Conservation (phyloP, 2,113 vertebrate species). For the Lepus americanus region DNA sequence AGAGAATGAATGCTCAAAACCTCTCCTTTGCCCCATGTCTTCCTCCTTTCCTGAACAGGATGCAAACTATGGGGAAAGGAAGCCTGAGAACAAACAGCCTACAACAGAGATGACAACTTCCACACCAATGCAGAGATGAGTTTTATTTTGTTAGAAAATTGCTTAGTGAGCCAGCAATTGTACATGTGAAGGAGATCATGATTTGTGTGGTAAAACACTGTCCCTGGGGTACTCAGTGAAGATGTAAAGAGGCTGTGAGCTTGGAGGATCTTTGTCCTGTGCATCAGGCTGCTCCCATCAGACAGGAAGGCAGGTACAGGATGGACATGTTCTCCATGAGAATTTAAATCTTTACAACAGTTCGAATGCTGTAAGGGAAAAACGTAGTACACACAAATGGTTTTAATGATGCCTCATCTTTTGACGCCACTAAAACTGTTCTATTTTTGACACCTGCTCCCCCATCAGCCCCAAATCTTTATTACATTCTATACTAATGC, state of each 20-base stretch:
- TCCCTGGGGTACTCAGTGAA: background rate
- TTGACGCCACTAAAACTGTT: background rate
- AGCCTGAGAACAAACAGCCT: background rate
- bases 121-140: conserved; percentile 1
- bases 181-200: background rate
- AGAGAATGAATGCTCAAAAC: background rate
- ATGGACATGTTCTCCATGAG: background rate
- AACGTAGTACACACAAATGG: background rate
- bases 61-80: background rate
- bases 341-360: conserved; percentile 89
- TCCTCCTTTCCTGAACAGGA: background rate
- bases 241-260: background rate
- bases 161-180: conserved; percentile 17
- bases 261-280: background rate
- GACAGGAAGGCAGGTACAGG: background rate
- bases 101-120: background rate
- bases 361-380: conserved; percentile 91
- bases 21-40: background rate
- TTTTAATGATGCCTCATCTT: background rate
- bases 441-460: background rate
- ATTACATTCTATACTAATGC: background rate
- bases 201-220: background rate
- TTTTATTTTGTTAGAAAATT: conserved; percentile 72
- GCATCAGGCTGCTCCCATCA: background rate
- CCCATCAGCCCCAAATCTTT: background rate